Evolutionary conservation across 1,140 invertebrate species (phyloP), one percentile per base, ranked within the genome.

Genomic region (Lepidotrigona ventralis): DNA sequence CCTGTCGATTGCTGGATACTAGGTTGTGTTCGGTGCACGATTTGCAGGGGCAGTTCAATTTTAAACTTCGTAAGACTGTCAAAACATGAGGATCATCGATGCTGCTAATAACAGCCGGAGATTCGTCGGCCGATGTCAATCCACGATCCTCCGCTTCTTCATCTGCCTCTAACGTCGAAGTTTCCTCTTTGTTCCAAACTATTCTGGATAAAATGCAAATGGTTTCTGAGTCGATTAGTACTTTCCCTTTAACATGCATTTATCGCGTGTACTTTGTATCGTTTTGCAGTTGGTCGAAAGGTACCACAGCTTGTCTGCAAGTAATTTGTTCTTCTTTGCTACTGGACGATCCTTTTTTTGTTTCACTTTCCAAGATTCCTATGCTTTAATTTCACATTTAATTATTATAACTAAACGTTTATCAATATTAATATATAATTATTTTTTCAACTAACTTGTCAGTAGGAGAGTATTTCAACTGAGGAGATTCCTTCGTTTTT

Each of bases 131-230:
- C 19, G 81, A 60, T 15, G 66, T 79, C 21, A 71, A 14, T 14
- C n/a, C 54, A 29, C 46, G 53, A 79, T 75, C 81, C 2, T 83
- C 69, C 2, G 56, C 54, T 51, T 88, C 80, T 17, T 71, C 64
- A 17, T 88, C 86, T 4, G 58, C 79, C 21, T 88, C 85, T 12
- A 69, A 56, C 64, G 80, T 81, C 4, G 86, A 88, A 23, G 33
- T 83, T 63, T 75, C 81, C 1, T 77, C 86, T 23, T 72, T 63
- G 66, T 79, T 58, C 76, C 81, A 83, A 39, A 33, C 66, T 54
- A 66, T 51, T 53, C 81, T 83, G 69, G 11, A 54, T 14, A 19
- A 71, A 46, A 58, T 4, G 73, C 12, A 58, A 60, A 76, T 4
- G 58, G 58, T 26, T 60, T 14, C 39, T 46, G 1, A 26, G 9